A percentile compares a stretch with the other conserved stretches of the same genome.
phyloP scores from a whole-genome alignment of 64 coral and sea anemone species.

The Stichodactyla mertensii region DNA sequence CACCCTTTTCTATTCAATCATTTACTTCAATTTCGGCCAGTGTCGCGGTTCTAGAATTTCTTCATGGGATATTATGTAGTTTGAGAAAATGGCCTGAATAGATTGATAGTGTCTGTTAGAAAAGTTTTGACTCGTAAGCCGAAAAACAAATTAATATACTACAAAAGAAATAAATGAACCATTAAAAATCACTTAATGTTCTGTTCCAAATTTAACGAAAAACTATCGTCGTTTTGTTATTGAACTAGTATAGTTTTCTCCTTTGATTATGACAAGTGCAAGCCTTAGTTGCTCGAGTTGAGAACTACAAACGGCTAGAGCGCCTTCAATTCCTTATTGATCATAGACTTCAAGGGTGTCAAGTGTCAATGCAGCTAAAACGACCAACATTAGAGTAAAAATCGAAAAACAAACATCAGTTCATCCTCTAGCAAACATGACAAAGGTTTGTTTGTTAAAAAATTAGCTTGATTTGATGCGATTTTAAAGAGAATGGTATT shows the following conservation, averaged over 20 bases:
- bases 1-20: not conserved
- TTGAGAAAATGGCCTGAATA: not conserved
- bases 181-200: slow-evolving; percentile 5
- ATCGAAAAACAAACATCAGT: no score
- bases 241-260: not conserved
- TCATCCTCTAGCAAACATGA: no score
- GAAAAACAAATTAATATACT: slow-evolving; percentile 8
- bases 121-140: not conserved
- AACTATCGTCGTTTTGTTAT: not conserved
- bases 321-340: not conserved
- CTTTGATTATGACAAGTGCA: not conserved
- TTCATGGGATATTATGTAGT: no score
- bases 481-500: no score
- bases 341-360: not conserved
- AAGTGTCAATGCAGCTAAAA: not conserved
- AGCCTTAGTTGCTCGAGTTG: not conserved
- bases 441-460: no score
- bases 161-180: slow-evolving; percentile 16
- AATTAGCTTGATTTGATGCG: no score
- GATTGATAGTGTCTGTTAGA: not conserved
- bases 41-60: not conserved
- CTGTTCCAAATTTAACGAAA: not conserved
- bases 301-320: not conserved
- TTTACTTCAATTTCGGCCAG: not conserved
- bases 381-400: not conserved